A percentile compares a stretch with the other conserved stretches of the same genome.
Evolutionary conservation across 2,797 vertebrate genomes (phyloP).

Genomic region (Harpagifer antarcticus): DNA sequence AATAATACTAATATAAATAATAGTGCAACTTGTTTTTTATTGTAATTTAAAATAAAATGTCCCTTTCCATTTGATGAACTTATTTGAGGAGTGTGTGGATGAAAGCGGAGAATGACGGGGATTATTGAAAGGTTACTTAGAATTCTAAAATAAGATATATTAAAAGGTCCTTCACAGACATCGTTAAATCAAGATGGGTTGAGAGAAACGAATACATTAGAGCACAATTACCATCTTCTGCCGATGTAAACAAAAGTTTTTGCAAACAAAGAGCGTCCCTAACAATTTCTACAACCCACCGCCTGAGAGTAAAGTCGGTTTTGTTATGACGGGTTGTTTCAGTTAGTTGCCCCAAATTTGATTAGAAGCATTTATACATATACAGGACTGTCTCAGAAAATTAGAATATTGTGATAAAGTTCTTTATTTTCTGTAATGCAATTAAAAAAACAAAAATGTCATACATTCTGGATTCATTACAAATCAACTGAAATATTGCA

Average conservation of each 20-base stretch:
- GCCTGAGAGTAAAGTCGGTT: not conserved
- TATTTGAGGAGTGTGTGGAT: constrained; percentile 52
- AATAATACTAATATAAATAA: constrained; percentile 59
- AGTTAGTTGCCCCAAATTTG: not conserved
- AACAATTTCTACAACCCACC: not conserved
- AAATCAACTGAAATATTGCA: too few species aligned
- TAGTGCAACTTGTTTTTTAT: constrained; percentile 71
- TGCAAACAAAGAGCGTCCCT: not conserved
- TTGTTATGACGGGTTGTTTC: not conserved
- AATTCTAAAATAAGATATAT: constrained; percentile 15
- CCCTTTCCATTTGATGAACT: constrained; percentile 43
- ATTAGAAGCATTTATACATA: not conserved
- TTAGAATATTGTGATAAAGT: too few species aligned
- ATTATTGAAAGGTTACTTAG: constrained; percentile 41
- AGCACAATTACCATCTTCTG: not conserved
- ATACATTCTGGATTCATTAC: too few species aligned
- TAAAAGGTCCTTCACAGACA: constrained; percentile 15
- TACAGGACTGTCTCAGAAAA: too few species aligned
- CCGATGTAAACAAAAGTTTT: not conserved
- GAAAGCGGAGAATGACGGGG: constrained; percentile 13
- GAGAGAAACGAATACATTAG: not conserved
- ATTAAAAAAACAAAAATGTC: too few species aligned
- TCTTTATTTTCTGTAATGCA: too few species aligned
- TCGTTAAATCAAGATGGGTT: not conserved
- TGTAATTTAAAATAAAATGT: constrained; percentile 70